phyloP scores from a whole-genome alignment of 1,140 invertebrate genomes.

The Heliconius congener region DNA sequence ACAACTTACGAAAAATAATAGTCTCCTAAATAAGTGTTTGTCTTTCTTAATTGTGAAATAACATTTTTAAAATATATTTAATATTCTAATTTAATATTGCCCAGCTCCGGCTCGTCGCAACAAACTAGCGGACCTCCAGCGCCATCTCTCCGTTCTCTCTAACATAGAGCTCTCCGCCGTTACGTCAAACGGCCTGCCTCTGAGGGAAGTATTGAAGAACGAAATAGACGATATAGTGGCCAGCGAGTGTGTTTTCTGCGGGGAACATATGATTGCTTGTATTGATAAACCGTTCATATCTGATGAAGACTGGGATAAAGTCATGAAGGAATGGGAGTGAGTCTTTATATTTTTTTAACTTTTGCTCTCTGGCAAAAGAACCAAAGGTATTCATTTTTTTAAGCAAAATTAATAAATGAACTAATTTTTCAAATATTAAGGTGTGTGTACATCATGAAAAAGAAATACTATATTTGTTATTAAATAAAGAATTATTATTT shows the following conservation, averaged over 20 bases:
- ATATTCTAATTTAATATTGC: background rate
- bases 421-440: background rate
- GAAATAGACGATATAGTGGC: conserved; percentile 95
- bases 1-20: no score
- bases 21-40: no score
- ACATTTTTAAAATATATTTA: background rate
- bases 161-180: conserved; percentile 82
- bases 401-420: background rate
- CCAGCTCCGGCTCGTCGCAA: conserved; percentile 80
- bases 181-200: conserved; percentile 83
- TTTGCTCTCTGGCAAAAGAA: no score
- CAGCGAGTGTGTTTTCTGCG: conserved; percentile 96
- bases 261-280: conserved; percentile 94
- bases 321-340: conserved; percentile 92
- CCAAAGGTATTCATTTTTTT: background rate
- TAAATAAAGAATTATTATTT: no score
- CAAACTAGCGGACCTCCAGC: conserved; percentile 84
- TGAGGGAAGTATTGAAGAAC: conserved; percentile 86
- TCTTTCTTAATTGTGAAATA: no score
- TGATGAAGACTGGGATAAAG: conserved; percentile 90
- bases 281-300: conserved; percentile 93
- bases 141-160: conserved; percentile 82
- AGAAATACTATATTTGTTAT: no score
- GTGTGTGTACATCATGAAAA: background rate
- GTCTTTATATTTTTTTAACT: background rate